phyloP scores from a whole-genome alignment of 92 coral and sea anemone species.

The Pocillopora grandis region DNA sequence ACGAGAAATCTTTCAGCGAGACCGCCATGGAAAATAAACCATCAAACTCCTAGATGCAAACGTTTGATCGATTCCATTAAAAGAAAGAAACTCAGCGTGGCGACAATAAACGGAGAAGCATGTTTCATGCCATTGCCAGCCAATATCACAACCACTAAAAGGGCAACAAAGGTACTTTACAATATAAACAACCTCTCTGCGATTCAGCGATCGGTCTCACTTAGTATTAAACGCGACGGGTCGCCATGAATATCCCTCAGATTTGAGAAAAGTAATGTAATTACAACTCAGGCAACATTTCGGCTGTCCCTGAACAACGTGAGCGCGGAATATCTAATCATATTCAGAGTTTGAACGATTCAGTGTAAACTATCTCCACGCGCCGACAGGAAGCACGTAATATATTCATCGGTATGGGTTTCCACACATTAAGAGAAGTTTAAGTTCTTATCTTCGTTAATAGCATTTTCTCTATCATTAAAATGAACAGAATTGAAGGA shows the following conservation, averaged over 20 bases:
- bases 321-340: too few relatives aligned
- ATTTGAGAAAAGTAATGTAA: not conserved
- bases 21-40: too few relatives aligned
- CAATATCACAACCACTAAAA: constrained; percentile 13
- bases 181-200: constrained; percentile 16
- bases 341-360: not conserved
- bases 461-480: not conserved
- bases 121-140: not conserved
- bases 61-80: too few relatives aligned
- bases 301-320: too few relatives aligned
- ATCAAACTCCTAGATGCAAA: too few relatives aligned
- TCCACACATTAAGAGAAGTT: constrained; percentile 5
- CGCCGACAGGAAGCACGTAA: constrained; percentile 28
- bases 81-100: too few relatives aligned
- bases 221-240: not conserved
- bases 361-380: not conserved
- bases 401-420: constrained; percentile 1
- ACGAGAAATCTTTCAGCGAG: too few relatives aligned
- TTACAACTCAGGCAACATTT: not conserved
- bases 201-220: too few relatives aligned
- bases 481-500: too few relatives aligned
- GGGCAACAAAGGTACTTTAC: constrained; percentile 21
- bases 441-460: not conserved
- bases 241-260: not conserved
- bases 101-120: too few relatives aligned